Conservation (phyloP, 2,888 invertebrate genomes). For the Lydus trimaculatus region DNA sequence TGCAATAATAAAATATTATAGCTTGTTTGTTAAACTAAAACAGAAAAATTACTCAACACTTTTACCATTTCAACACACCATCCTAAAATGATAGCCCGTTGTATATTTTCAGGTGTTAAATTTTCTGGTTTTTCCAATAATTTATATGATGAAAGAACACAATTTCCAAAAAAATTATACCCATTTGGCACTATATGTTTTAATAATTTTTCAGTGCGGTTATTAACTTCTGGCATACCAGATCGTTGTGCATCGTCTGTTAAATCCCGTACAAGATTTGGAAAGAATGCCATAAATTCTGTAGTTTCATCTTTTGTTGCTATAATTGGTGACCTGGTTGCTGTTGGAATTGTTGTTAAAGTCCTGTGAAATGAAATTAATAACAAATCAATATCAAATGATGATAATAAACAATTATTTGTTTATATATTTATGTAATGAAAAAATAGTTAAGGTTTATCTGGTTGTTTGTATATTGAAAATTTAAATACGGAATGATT, state of each 20-base stretch:
- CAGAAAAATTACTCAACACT: not conserved
- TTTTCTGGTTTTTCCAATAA: too few species aligned
- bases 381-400: not conserved
- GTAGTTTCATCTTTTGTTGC: constrained; percentile 81
- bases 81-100: constrained; percentile 88
- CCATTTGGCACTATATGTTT: constrained; percentile 89
- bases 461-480: too few species aligned
- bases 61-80: constrained; percentile 94
- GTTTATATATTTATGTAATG: too few species aligned
- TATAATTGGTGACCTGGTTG: constrained; percentile 68
- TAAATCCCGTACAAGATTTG: constrained; percentile 84
- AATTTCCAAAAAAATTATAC: constrained; percentile 82
- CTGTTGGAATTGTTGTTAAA: constrained; percentile 69
- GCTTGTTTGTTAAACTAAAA: too few species aligned
- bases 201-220: constrained; percentile 79
- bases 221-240: constrained; percentile 80
- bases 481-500: too few species aligned
- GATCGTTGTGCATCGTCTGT: too few species aligned
- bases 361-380: constrained; percentile 49
- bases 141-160: constrained; percentile 78
- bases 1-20: too few species aligned
- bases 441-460: too few species aligned
- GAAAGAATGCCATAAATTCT: constrained; percentile 88
- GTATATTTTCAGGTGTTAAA: too few species aligned
- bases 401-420: not conserved